These are phyloP conservation scores for Allophyes oxyacanthae DNA, from an alignment of 2,888 invertebrate genomes.

Conservation along the genomic window DNA sequence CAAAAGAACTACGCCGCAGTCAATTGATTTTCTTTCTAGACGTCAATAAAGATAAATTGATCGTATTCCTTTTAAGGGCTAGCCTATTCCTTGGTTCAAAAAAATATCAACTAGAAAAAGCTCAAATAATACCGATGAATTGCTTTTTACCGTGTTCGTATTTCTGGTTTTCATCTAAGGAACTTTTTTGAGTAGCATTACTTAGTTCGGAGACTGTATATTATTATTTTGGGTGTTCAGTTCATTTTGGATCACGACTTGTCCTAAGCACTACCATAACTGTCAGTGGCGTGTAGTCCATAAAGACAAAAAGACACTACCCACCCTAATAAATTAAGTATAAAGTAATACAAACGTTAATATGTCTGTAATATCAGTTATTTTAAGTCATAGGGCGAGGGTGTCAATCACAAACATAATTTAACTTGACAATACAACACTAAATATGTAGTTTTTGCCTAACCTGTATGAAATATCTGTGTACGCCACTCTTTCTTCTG, in stretches of 20 bases:
- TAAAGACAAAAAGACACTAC: too few species aligned
- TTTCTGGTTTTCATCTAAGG: slow-evolving; percentile 5
- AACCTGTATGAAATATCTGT: too few species aligned
- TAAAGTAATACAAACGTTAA: too few species aligned
- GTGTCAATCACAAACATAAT: too few species aligned
- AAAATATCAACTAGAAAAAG: slow-evolving; percentile 27
- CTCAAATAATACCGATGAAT: slow-evolving; percentile 33
- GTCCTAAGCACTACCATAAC: slow-evolving; percentile 3
- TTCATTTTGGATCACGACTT: neutral
- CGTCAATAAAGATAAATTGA: slow-evolving; percentile 53
- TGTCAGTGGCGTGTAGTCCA: too few species aligned
- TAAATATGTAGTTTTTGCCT: too few species aligned
- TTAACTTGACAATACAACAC: too few species aligned
- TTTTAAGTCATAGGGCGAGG: too few species aligned
- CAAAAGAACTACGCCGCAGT: slow-evolving; percentile 27
- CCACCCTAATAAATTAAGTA: too few species aligned
- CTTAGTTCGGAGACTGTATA: neutral
- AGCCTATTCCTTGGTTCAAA: slow-evolving; percentile 26
- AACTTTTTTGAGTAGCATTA: slow-evolving; percentile 4
- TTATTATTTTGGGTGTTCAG: neutral
- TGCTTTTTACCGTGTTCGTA: slow-evolving; percentile 7
- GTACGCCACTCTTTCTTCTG: too few species aligned
- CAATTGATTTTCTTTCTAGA: slow-evolving; percentile 53
- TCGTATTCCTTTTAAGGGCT: slow-evolving; percentile 45
- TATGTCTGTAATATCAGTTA: too few species aligned